Evolutionary conservation across 2,797 vertebrate genomes (phyloP).

Genomic region (Pangasius larnaudii): DNA sequence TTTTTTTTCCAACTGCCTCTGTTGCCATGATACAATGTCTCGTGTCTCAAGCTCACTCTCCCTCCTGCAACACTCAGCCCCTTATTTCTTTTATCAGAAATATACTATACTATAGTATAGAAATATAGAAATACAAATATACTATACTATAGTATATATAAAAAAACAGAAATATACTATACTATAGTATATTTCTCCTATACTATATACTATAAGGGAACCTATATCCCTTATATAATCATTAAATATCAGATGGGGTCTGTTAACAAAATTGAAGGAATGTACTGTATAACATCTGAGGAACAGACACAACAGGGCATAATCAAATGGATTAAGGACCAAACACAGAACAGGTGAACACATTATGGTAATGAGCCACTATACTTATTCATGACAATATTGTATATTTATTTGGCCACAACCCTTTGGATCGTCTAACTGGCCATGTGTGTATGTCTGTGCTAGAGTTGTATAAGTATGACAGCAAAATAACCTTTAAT

Average conservation of each 20-base stretch:
- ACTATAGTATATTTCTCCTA: no score
- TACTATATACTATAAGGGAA: not conserved
- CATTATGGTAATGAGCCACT: not conserved
- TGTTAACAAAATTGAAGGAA: not conserved
- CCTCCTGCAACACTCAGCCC: conserved; percentile 24
- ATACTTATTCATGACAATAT: no score
- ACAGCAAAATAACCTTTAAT: not conserved
- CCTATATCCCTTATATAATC: not conserved
- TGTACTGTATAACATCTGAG: not conserved
- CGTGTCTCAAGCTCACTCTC: conserved; percentile 57
- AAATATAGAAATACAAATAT: no score
- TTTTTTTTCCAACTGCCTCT: conserved; percentile 65
- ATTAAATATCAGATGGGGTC: not conserved
- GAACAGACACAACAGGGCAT: not conserved
- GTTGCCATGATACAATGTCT: conserved; percentile 71
- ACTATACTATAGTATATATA: no score
- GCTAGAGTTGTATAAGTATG: not conserved
- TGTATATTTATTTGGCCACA: not conserved
- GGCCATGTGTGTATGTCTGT: not conserved
- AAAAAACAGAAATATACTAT: no score
- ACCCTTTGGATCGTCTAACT: not conserved
- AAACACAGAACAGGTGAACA: not conserved
- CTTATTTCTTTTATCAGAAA: not conserved
- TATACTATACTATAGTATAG: no score
- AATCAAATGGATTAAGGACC: not conserved